Base-by-base conservation (phyloP, 2,888 invertebrate species). In the Oscheius sp. region DNA sequence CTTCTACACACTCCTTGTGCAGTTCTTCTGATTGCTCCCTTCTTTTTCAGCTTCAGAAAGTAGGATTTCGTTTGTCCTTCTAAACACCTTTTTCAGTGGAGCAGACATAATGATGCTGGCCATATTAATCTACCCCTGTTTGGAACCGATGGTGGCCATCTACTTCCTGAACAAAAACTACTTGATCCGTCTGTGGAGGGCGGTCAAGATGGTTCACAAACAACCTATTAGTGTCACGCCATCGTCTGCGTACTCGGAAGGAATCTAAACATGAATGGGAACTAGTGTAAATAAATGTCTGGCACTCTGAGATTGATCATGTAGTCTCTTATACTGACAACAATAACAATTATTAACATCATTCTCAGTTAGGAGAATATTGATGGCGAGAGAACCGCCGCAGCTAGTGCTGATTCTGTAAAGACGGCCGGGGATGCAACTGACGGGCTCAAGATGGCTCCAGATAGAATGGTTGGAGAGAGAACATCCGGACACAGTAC, bases 351-450 rank as follows among this genome's bases (percentile, higher is more conserved):
- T 53, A 29, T 66, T 66, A 51, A 10, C 48, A 35, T 66, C 21
- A 21, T 9, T 13, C 29, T 32, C 7, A 10, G 21, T 42, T 72
- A 62, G 21, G 72, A 72, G 4, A 62, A 72, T 11, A 72, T 21
- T 13, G 84, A 80, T 1, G 85, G 85, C 2, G 83, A 82, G 1
- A 84, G 71, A 35, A 85, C 74, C 29, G 79, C 79, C 48, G 80
- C 82, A 2, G 83, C 80, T 37, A 85, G 65, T 0, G 80, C 81
- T 9, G 82, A 82, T 66, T 84, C 82, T 1, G 85, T 84, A 73
- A 82, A 82, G 21, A 85, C 73, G 3, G 85, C 76, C 3, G 85
- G 85, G 1, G 84, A 82, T 3, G 82, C 74, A 4, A 83, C 83
- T 1, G 81, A 79, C 13, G 82, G 82, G 48, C 76, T 77, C 0